Percentiles rank a stretch among this genome's conserved stretches.
Evolutionary conservation across 2,797 vertebrate genomes (phyloP).

Genomic region (Nasua narica): DNA sequence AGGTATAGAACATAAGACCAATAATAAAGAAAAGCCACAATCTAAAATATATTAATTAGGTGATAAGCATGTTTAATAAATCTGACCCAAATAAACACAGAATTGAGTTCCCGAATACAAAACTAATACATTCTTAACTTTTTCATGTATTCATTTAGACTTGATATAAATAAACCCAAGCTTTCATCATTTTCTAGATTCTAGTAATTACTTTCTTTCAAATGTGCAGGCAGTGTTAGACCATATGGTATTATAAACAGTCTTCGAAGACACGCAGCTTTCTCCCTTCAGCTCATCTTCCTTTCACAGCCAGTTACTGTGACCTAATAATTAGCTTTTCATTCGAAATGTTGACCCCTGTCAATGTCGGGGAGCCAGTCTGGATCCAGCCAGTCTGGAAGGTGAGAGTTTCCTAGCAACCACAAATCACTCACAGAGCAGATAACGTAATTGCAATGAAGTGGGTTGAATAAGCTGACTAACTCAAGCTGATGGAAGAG

Average conservation of each 20-base stretch:
- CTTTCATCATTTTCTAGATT: background rate
- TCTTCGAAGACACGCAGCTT: background rate
- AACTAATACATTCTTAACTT: slow-evolving; percentile 40
- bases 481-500: background rate
- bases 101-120: background rate
- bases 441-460: background rate
- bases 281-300: background rate
- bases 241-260: background rate
- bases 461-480: background rate
- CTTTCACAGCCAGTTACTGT: background rate
- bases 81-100: background rate
- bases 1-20: background rate
- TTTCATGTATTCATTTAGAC: background rate
- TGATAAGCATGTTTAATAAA: slow-evolving; percentile 9
- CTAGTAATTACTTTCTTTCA: background rate
- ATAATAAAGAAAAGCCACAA: background rate
- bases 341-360: background rate
- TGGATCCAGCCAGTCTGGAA: background rate
- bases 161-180: background rate
- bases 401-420: background rate
- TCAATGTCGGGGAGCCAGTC: background rate
- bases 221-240: background rate
- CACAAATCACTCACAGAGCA: background rate
- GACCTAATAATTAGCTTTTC: background rate
- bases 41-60: slow-evolving; percentile 14